These are phyloP conservation scores for Willowsia nigromaculata DNA, from an alignment of 2,888 invertebrate species.

Conservation along the genomic window DNA sequence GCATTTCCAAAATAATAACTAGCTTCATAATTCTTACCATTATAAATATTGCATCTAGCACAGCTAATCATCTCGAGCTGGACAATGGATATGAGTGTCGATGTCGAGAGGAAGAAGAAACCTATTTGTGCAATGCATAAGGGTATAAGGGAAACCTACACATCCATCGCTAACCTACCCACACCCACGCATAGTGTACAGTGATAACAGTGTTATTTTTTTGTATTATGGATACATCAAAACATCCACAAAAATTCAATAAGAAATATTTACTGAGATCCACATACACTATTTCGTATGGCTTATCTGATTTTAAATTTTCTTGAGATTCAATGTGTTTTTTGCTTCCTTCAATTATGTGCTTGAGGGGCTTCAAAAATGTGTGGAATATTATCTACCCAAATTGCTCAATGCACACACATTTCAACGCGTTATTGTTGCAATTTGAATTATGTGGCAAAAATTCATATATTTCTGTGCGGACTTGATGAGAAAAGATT, in stretches of 20 bases:
- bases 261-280: background rate
- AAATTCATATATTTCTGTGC: background rate
- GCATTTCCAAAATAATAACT: background rate
- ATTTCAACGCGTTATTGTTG: too few species aligned
- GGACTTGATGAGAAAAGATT: background rate
- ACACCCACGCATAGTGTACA: background rate
- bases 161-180: too few species aligned
- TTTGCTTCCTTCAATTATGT: background rate
- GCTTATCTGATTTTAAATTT: constrained; percentile 12
- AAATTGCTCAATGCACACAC: background rate
- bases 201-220: background rate
- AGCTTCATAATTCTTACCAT: background rate
- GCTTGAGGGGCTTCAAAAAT: background rate
- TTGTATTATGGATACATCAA: background rate
- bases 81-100: background rate
- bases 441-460: background rate
- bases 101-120: background rate
- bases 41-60: background rate
- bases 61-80: background rate
- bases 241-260: background rate
- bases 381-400: background rate
- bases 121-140: background rate
- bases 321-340: background rate
- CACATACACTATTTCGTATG: background rate
- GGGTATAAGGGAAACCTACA: background rate